Conservation (phyloP, 2,888 invertebrate species). For the Theretra japonica region DNA sequence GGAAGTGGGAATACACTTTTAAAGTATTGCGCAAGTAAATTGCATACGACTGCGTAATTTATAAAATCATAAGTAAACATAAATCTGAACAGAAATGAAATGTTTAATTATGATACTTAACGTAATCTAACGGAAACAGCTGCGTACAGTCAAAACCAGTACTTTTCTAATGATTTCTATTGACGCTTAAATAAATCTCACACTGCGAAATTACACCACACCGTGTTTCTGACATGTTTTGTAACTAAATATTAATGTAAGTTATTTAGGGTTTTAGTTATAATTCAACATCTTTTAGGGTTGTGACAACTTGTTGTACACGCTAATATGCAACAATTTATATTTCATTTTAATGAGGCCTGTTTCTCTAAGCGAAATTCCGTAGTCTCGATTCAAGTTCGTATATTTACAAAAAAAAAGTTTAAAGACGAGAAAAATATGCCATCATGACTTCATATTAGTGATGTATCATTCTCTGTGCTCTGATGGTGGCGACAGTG, state of each 20-base stretch:
- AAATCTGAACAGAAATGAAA: constrained; percentile 21
- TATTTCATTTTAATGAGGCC: no score
- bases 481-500: not conserved
- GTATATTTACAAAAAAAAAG: no score
- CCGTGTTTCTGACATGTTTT: constrained; percentile 8
- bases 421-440: no score
- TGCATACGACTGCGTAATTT: constrained; percentile 15
- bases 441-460: no score
- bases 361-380: no score
- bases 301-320: no score
- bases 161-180: constrained; percentile 26
- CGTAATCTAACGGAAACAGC: constrained; percentile 22
- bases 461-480: constrained; percentile 35
- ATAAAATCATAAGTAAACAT: constrained; percentile 25
- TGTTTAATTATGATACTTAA: constrained; percentile 26
- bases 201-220: constrained; percentile 6
- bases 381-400: no score
- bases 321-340: no score
- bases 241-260: constrained; percentile 1
- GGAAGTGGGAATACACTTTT: not conserved
- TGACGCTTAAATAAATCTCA: constrained; percentile 20
- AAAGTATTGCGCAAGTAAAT: not conserved
- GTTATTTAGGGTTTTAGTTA: not conserved
- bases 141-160: constrained; percentile 19
- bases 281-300: not conserved